These are phyloP conservation scores for Hypena proboscidalis DNA, from an alignment of 2,888 invertebrate species.

Conservation along the genomic window DNA sequence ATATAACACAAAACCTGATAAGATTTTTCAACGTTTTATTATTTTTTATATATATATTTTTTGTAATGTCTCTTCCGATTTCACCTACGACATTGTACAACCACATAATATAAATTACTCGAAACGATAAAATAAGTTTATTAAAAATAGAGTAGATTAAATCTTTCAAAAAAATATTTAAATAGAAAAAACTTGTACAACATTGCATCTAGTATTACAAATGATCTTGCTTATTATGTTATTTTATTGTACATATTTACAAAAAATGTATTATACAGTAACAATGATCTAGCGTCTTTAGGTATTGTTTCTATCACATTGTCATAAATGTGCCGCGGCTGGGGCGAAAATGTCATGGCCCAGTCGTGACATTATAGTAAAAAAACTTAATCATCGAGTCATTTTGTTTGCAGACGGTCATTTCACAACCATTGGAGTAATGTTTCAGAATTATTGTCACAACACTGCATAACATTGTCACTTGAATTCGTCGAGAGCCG, in stretches of 20 bases:
- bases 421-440: conserved; percentile 65
- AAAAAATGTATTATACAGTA: conserved; percentile 81
- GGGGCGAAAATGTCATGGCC: conserved; percentile 25
- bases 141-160: conserved; percentile 84
- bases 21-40: conserved; percentile 82
- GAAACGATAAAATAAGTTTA: conserved; percentile 84
- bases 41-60: conserved; percentile 76
- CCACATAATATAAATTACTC: conserved; percentile 83
- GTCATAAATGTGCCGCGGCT: conserved; percentile 52
- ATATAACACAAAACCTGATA: conserved; percentile 67
- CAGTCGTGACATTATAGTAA: conserved; percentile 45
- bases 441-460: conserved; percentile 54
- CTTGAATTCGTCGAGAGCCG: conserved; percentile 38
- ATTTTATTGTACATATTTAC: conserved; percentile 84
- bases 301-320: conserved; percentile 84
- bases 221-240: conserved; percentile 76
- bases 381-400: conserved; percentile 42
- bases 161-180: conserved; percentile 82
- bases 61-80: conserved; percentile 76
- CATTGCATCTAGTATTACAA: conserved; percentile 82
- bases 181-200: conserved; percentile 83
- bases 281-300: conserved; percentile 85
- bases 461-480: conserved; percentile 41
- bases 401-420: conserved; percentile 48
- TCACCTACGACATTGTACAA: conserved; percentile 82